These are phyloP conservation scores for Phymastichus coffea DNA, from an alignment of 1,140 invertebrate genomes.

Conservation along the genomic window DNA sequence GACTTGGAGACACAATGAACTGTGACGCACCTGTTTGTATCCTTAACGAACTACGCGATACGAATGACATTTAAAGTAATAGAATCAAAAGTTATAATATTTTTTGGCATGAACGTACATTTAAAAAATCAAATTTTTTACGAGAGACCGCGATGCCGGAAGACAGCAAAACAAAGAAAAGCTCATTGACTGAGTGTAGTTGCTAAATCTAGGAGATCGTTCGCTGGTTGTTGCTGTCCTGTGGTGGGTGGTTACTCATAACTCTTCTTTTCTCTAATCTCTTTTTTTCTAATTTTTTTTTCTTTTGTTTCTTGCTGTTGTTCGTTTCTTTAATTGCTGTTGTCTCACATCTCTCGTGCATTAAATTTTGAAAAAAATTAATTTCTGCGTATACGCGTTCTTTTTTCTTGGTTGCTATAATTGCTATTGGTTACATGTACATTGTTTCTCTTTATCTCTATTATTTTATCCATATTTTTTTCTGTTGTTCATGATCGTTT, in stretches of 20 bases:
- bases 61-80: no score
- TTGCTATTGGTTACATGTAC: slow-evolving; percentile 10
- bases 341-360: slow-evolving; percentile 19
- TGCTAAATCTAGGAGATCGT: slow-evolving; percentile 49
- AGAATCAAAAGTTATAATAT: no score
- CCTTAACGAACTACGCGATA: slow-evolving; percentile 16
- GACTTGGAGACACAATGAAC: neutral
- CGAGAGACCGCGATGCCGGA: slow-evolving; percentile 34
- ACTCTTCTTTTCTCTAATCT: slow-evolving; percentile 22
- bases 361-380: neutral
- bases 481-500: neutral
- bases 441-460: neutral
- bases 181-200: slow-evolving; percentile 31
- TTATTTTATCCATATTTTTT: neutral
- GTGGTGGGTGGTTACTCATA: slow-evolving; percentile 53
- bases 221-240: slow-evolving; percentile 59
- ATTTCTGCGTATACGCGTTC: slow-evolving; percentile 17
- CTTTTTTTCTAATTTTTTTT: slow-evolving; percentile 17
- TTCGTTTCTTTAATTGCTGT: slow-evolving; percentile 24
- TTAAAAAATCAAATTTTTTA: no score
- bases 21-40: slow-evolving; percentile 24
- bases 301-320: slow-evolving; percentile 17
- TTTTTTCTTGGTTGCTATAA: slow-evolving; percentile 15
- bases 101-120: no score
- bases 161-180: slow-evolving; percentile 45